Conservation (phyloP, 2,113 vertebrate species). For the Catagonus wagneri region DNA sequence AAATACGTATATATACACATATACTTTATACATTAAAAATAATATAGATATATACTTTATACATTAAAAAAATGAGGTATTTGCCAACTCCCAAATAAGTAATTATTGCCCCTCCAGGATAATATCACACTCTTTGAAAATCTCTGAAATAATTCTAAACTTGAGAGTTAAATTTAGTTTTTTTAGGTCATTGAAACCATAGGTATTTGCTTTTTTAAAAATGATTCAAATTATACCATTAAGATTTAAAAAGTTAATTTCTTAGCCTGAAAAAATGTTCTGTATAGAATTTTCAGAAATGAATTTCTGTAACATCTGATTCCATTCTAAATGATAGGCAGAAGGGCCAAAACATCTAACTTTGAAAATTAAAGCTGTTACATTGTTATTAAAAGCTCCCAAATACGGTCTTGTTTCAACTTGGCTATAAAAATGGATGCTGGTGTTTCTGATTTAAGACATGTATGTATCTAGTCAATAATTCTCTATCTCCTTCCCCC, state of each 20-base stretch:
- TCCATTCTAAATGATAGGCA: slow-evolving; percentile 30
- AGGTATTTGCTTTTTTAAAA: neutral
- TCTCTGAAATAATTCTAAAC: slow-evolving; percentile 13
- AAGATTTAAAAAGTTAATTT: neutral
- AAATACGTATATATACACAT: neutral
- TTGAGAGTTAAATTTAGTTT: slow-evolving; percentile 36
- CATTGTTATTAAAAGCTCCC: slow-evolving; percentile 39
- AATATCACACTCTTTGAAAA: neutral
- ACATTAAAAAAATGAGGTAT: neutral
- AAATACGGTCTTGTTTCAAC: slow-evolving; percentile 39
- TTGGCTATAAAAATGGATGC: neutral
- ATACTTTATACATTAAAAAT: neutral
- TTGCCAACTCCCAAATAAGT: neutral
- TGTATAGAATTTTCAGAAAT: slow-evolving; percentile 5
- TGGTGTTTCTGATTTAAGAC: slow-evolving; percentile 15
- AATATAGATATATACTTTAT: neutral
- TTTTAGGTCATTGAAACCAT: neutral
- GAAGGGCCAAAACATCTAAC: slow-evolving; percentile 25
- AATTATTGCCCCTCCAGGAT: neutral
- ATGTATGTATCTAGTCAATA: neutral
- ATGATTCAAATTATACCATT: neutral
- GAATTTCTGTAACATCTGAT: slow-evolving; percentile 11
- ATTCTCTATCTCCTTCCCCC: neutral
- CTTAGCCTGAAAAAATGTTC: neutral
- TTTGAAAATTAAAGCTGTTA: slow-evolving; percentile 48